A percentile compares a stretch with the other conserved stretches of the same genome.
Evolutionary conservation across 2,113 vertebrate genomes (phyloP).

Genomic region (Cranoglanis bouderius): DNA sequence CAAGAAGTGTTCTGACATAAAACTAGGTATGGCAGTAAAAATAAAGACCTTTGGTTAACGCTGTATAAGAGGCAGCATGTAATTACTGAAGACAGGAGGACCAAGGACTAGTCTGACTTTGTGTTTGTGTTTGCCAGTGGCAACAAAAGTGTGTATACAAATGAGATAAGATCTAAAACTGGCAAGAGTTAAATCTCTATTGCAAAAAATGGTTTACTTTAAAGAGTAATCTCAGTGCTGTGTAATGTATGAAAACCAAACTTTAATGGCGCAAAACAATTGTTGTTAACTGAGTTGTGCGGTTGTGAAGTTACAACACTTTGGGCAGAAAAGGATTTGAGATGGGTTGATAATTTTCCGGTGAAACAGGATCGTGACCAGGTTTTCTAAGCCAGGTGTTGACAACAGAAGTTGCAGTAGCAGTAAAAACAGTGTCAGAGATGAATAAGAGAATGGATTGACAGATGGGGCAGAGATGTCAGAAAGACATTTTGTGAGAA

Average conservation of each 20-base stretch:
- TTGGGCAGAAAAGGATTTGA: not conserved
- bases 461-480: conserved; percentile 9
- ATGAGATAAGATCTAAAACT: not conserved
- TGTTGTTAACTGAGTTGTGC: not conserved
- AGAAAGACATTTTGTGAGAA: conserved; percentile 10
- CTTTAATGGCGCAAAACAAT: too few relatives aligned
- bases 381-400: conserved; percentile 9
- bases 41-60: not conserved
- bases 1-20: not conserved
- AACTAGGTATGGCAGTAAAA: not conserved
- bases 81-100: not conserved
- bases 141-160: not conserved
- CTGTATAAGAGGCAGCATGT: not conserved
- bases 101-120: not conserved
- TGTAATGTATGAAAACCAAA: not conserved
- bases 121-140: not conserved
- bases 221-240: not conserved
- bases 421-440: not conserved
- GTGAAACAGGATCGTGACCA: conserved; percentile 1
- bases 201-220: not conserved
- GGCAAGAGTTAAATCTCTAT: not conserved
- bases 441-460: conserved; percentile 15
- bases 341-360: conserved; percentile 5
- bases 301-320: not conserved
- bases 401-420: not conserved